Evolutionary conservation across 2,797 vertebrate genomes (phyloP), one percentile per base, ranked within the genome.

Genomic region (Bucorvus abyssinicus): DNA sequence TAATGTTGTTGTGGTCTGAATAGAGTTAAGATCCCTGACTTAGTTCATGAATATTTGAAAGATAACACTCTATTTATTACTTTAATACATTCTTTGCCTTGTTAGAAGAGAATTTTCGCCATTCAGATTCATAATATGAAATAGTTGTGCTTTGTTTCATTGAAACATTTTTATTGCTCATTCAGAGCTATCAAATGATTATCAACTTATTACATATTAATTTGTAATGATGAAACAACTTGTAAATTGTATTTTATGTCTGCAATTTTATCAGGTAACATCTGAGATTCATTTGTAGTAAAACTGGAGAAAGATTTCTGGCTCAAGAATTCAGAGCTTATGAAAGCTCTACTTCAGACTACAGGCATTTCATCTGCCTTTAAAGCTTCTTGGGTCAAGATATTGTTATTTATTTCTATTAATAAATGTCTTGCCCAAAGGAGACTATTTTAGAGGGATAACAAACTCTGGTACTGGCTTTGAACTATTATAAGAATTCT

Each of bases 41-140:
- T 56, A 79, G 23, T 86, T 95, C 16, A 63, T 56, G n/a, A 84
- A 79, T 92, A 87, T 80, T 91, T 95, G 89, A 79, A 85, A 89
- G 47, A 92, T 21, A 79, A 49, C 11, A 40, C 27, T 78, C 49
- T 87, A 50, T 94, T 94, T 77, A 82, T 77, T 89, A 83, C 47
- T 95, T 92, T 90, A 94, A 91, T 91, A 56, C 15, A 27, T 84
- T 87, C 14, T 83, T 89, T 85, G 20, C 24, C n/a, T 83, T 94
- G 32, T 77, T 87, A 36, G 53, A 79, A 76, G 57, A 57, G 14
- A 17, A 1, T 74, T 94, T 91, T 81, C 49, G 20, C 20, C 74
- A 57, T 79, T 83, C 29, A 71, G 42, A 57, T 29, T 79, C 19
- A 6, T 42, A 61, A 68, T 84, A 69, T 26, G 29, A 81, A 92